phyloP scores from a whole-genome alignment of 2,888 invertebrate species.

The Drosophila lacicola region DNA sequence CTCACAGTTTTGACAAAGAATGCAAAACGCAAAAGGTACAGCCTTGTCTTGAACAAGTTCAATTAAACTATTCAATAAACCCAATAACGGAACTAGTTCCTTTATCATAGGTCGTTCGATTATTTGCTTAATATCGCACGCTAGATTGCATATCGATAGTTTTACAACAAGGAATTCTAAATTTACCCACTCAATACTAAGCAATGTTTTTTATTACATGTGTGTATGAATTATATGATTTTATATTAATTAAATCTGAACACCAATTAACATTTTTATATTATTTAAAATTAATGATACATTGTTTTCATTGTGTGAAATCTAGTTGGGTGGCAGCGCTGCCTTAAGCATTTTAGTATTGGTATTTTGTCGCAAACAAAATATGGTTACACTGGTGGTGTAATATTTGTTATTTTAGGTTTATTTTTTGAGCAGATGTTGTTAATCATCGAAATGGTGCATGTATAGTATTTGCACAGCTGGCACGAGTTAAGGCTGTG shows the following conservation, averaged over 20 bases:
- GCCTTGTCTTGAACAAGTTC: slow-evolving; percentile 20
- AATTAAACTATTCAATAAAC: background rate
- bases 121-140: background rate
- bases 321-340: slow-evolving; percentile 16
- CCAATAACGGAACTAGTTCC: background rate
- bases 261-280: background rate
- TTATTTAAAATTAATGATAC: background rate
- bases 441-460: slow-evolving; percentile 18
- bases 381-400: slow-evolving; percentile 18
- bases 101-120: background rate
- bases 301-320: background rate
- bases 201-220: background rate
- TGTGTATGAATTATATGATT: background rate
- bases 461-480: slow-evolving; percentile 42
- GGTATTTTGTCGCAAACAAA: background rate
- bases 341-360: background rate
- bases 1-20: slow-evolving; percentile 39
- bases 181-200: background rate
- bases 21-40: slow-evolving; percentile 34
- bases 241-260: too few species aligned
- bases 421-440: slow-evolving; percentile 1
- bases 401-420: slow-evolving; percentile 13
- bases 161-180: background rate
- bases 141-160: background rate
- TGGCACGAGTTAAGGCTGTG: slow-evolving; percentile 34